phyloP scores from a whole-genome alignment of 2,113 vertebrate species.

The Pseudorhombus dupliciocellatus region DNA sequence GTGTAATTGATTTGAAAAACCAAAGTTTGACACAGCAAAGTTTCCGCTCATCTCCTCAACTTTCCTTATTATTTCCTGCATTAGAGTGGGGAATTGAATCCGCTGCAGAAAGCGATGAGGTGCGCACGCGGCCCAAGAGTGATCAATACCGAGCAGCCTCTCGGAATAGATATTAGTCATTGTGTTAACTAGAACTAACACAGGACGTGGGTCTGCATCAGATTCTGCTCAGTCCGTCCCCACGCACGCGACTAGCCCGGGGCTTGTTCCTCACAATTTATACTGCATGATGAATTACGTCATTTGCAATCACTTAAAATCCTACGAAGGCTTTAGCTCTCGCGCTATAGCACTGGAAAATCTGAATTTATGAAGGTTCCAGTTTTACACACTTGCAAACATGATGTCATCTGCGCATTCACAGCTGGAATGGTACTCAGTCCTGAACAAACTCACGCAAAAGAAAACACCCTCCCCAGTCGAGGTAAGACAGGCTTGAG shows the following conservation, averaged over 20 bases:
- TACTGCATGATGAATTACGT: neutral
- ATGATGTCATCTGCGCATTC: no score
- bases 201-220: conserved; percentile 29
- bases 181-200: conserved; percentile 54
- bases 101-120: conserved; percentile 23
- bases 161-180: conserved; percentile 59
- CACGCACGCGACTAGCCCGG: neutral
- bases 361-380: no score
- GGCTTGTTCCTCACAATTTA: conserved; percentile 16
- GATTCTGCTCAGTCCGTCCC: neutral
- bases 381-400: no score
- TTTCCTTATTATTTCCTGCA: conserved; percentile 42
- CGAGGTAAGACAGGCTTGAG: no score
- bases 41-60: conserved; percentile 11
- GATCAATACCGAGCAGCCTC: conserved; percentile 44
- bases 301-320: no score
- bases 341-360: no score
- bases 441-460: no score
- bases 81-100: conserved; percentile 31
- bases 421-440: no score
- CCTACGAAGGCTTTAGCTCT: no score
- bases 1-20: conserved; percentile 4
- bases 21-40: conserved; percentile 45
- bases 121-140: conserved; percentile 2
- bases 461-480: no score